Base-by-base conservation (phyloP, 1,140 invertebrate species). In the Leptinotarsa texana region DNA sequence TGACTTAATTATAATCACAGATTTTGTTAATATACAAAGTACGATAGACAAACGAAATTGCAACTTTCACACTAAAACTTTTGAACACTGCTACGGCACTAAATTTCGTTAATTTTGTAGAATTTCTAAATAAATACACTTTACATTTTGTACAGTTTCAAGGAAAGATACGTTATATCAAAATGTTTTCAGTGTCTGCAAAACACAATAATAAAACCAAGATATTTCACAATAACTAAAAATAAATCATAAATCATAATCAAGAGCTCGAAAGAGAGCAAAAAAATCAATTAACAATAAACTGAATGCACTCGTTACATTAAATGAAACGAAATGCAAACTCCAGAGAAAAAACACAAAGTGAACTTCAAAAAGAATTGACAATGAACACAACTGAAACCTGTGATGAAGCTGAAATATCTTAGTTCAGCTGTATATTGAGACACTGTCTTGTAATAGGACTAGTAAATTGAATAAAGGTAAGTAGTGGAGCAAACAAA, bases 1-100 rank as follows among this genome's bases (percentile, higher is more conserved):
- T 70, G 69, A 47, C 47, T 70, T 48, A 70, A 70, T 48, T 70
- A 70, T 48, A 70, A 70, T 70, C 69, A 70, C 69, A 70, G 69
- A 70, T 70, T 70, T 69, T 48, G 6, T 42, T 11, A 69, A 69
- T 65, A 21, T 65, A 65, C 63, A 65, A 65, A 17, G 13, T 57
- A 57, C n/a, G 3, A 1, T 57, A 57, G 51, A 57, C 13, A n/a
- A 57, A n/a, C 3, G n/a, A 57, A 57, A 57, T 57, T 4, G 11
- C 51, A 57, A 57, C 51, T 57, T 57, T 57, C 51, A 57, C 51
- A 57, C 51, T 17, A 57, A 57, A 57, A 57, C 33, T 57, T 57
- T 57, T 57, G 15, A 57, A 17, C 51, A 57, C 15, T 57, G n/a
- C 13, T 57, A 17, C n/a, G 51, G 6, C 33, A 33, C 33, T 33